These are phyloP conservation scores for Callinectes sapidus DNA, from an alignment of 2,888 invertebrate genomes.

Conservation along the genomic window DNA sequence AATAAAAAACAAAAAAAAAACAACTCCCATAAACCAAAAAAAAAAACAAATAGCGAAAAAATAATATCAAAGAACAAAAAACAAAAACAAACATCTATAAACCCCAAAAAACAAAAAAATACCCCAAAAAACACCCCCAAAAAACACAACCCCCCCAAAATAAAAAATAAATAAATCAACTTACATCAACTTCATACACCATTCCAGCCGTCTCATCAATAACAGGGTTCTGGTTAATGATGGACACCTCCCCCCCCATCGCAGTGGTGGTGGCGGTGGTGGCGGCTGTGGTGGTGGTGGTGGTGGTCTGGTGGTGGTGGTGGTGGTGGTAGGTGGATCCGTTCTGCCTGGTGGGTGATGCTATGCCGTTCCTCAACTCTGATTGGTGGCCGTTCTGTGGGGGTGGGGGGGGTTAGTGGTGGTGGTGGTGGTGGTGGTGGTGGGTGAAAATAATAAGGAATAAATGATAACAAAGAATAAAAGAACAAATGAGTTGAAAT, in stretches of 20 bases:
- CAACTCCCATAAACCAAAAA: no score
- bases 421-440: conserved; percentile 23
- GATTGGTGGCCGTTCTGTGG: conserved; percentile 2
- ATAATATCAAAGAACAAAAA: no score
- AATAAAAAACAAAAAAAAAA: no score
- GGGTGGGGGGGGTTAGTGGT: not conserved
- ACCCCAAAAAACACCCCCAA: no score
- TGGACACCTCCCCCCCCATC: not conserved
- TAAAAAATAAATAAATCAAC: conserved; percentile 40
- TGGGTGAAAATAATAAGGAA: not conserved
- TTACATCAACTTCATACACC: conserved; percentile 72
- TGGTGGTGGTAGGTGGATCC: not conserved
- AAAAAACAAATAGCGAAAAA: no score
- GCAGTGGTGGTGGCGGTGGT: not conserved
- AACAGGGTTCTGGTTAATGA: not conserved
- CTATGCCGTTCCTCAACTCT: not conserved
- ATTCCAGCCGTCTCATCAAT: conserved; percentile 50
- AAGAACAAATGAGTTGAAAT: not conserved
- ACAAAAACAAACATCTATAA: no score
- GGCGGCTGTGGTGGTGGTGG: conserved; percentile 12
- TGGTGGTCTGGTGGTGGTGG: not conserved
- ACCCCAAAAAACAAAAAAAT: no score
- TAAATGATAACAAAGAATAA: not conserved
- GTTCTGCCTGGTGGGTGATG: not conserved
- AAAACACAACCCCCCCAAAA: not conserved